Conservation (phyloP, 1,140 invertebrate genomes). For the Trinorchestia longiramus region DNA sequence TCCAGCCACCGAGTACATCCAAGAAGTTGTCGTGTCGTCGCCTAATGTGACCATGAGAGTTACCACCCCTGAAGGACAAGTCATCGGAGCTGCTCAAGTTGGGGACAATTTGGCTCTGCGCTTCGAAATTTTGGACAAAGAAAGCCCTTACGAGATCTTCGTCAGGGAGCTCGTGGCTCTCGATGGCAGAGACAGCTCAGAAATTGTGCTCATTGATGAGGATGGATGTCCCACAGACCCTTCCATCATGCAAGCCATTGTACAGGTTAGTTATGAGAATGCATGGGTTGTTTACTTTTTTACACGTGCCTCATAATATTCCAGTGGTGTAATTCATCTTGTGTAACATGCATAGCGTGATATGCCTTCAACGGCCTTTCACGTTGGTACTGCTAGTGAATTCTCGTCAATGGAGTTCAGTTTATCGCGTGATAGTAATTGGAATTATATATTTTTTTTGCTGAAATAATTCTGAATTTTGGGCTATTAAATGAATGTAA, state of each 20-base stretch:
- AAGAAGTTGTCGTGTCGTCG: constrained; percentile 82
- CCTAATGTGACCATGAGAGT: constrained; percentile 95
- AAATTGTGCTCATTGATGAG: constrained; percentile 92
- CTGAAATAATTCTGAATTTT: no score
- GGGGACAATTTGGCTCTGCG: constrained; percentile 89
- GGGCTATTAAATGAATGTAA: no score
- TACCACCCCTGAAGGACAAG: constrained; percentile 72
- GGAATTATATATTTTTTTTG: no score
- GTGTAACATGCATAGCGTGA: no score
- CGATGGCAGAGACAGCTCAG: constrained; percentile 91
- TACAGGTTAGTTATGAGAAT: constrained; percentile 77
- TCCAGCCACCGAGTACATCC: constrained; percentile 74
- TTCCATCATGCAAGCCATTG: constrained; percentile 91
- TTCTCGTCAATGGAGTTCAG: no score
- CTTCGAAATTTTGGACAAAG: constrained; percentile 89
- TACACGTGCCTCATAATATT: no score
- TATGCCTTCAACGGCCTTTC: no score
- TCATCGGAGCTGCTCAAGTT: constrained; percentile 74
- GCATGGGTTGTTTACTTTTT: constrained; percentile 69
- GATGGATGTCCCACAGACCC: constrained; percentile 92
- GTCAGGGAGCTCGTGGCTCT: constrained; percentile 92
- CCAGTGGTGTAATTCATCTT: no score
- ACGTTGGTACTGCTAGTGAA: no score
- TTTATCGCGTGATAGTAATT: no score
- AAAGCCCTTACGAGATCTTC: constrained; percentile 95